Base-by-base conservation (phyloP, 2,797 vertebrate species). In the Cirrhinus molitorella region DNA sequence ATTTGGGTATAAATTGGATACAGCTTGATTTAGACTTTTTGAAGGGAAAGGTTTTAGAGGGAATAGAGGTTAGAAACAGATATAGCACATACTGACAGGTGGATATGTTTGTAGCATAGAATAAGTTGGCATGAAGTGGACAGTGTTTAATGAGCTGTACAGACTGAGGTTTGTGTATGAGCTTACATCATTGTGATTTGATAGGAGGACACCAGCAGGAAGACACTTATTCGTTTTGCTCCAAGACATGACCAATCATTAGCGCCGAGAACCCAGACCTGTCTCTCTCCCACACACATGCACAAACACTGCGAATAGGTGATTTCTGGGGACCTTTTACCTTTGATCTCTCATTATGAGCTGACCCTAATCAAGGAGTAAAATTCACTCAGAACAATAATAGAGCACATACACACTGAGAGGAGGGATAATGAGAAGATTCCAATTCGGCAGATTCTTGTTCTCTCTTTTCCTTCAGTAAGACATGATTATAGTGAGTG, bases 401-500 rank as follows among this genome's bases (percentile, higher is more conserved):
- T n/a, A 45, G 45, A 76, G 40, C 19, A 28, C 68, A 59, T 14
- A 59, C 13, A 91, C 86, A 85, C 79, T 51, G 45, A 87, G 66
- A 84, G 85, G 84, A 92, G 88, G 85, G 72, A 89, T 87, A 85
- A 91, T 90, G 90, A 92, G 86, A 90, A 87, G 92, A 92, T 92
- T 93, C 88, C 86, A 93, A 92, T 93, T 93, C 89, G 91, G 89
- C 89, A 91, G 90, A 93, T 92, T 92, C 83, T 89, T 87, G 85
- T 92, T 92, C 85, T 90, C 21, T 71, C 59, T 79, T 91, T 89
- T 88, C 83, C 87, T 86, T 90, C 87, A 88, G 88, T 94, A 94
- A 93, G 91, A 92, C 90, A 89, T 91, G 91, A 93, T 93, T 94
- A 94, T 91, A 88, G 90, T 88, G 86, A 84, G 85, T 91, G 92